Percentiles rank a stretch among this genome's conserved stretches.
phyloP scores from a whole-genome alignment of 2,797 vertebrate species.

The Microhierax caerulescens region DNA sequence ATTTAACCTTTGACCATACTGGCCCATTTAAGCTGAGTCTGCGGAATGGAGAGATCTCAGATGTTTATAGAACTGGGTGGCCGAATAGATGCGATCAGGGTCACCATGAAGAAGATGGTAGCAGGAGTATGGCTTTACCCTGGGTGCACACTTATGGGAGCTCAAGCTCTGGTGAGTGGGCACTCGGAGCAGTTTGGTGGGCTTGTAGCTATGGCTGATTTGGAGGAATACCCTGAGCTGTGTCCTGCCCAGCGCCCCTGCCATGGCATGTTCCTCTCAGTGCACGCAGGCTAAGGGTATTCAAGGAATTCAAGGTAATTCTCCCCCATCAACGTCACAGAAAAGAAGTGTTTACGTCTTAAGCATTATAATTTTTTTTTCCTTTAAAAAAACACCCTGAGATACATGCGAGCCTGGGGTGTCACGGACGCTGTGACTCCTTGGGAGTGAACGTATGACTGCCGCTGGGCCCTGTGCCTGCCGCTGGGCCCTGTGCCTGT shows the following conservation, averaged over 20 bases:
- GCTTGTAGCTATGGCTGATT: neutral
- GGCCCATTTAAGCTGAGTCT: neutral
- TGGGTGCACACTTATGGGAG: accelerated
- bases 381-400: neutral
- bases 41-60: neutral
- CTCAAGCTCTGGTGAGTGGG: neutral
- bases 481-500: neutral
- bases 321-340: neutral
- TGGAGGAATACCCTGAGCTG: neutral
- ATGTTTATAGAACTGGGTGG: neutral
- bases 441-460: neutral
- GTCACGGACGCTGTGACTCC: neutral
- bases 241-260: neutral
- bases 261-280: neutral
- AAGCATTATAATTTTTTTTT: neutral
- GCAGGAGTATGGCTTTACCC: neutral
- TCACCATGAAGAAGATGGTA: neutral
- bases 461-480: neutral
- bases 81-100: neutral
- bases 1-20: neutral
- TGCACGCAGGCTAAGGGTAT: neutral
- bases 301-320: neutral
- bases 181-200: neutral
- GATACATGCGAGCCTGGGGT: neutral
- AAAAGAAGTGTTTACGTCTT: neutral